phyloP scores from a whole-genome alignment of 2,888 invertebrate genomes.

The Heliothis peltigera region DNA sequence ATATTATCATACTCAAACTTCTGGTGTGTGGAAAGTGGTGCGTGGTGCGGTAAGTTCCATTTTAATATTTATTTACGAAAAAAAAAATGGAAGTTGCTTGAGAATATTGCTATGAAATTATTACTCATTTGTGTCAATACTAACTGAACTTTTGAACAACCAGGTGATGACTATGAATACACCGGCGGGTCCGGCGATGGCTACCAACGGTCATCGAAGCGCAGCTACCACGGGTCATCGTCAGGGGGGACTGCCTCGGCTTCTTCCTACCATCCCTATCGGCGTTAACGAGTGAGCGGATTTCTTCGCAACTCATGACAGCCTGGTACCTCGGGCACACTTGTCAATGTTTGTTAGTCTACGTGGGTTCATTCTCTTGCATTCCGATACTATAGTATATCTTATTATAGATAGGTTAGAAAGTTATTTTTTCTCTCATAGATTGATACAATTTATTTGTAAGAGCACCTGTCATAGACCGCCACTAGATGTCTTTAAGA shows the following conservation, averaged over 20 bases:
- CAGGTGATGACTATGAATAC: slow-evolving; percentile 88
- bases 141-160: slow-evolving; percentile 41
- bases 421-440: slow-evolving; percentile 55
- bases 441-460: slow-evolving; percentile 56
- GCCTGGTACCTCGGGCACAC: slow-evolving; percentile 61
- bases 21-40: slow-evolving; percentile 77
- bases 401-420: slow-evolving; percentile 56
- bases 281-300: slow-evolving; percentile 79
- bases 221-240: slow-evolving; percentile 81
- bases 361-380: slow-evolving; percentile 54
- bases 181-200: slow-evolving; percentile 88
- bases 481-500: slow-evolving; percentile 56
- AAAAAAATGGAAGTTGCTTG: slow-evolving; percentile 31
- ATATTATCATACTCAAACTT: slow-evolving; percentile 36
- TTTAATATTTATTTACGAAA: slow-evolving; percentile 51
- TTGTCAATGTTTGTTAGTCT: slow-evolving; percentile 63
- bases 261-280: slow-evolving; percentile 87
- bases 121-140: slow-evolving; percentile 21
- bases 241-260: slow-evolving; percentile 78
- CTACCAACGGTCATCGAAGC: slow-evolving; percentile 85
- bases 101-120: slow-evolving; percentile 42
- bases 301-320: slow-evolving; percentile 44
- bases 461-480: slow-evolving; percentile 53
- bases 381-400: slow-evolving; percentile 59
- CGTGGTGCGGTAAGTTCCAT: slow-evolving; percentile 88